Conservation (phyloP, 2,888 invertebrate genomes). For the Platynereis dumerilii region DNA sequence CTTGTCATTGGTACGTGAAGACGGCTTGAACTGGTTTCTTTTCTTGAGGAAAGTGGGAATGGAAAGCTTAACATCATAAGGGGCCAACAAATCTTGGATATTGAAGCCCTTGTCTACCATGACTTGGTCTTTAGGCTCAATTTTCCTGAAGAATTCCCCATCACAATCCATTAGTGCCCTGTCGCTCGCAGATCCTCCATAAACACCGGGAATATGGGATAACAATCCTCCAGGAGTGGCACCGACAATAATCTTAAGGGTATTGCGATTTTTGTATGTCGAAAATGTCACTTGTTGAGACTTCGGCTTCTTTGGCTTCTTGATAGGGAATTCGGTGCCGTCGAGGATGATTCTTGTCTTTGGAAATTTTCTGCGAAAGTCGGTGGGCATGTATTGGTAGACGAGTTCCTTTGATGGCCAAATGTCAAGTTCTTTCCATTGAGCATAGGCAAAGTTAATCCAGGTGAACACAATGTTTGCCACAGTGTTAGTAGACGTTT, state of each 20-base stretch:
- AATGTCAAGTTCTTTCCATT: neutral
- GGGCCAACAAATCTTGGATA: no score
- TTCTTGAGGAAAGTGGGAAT: no score
- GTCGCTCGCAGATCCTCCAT: conserved; percentile 10
- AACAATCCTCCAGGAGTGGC: conserved; percentile 8
- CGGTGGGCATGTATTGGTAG: neutral
- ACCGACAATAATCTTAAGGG: conserved; percentile 14
- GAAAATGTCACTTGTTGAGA: conserved; percentile 2
- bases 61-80: no score
- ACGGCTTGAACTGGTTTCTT: no score
- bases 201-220: conserved; percentile 3
- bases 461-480: neutral
- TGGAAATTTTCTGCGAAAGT: neutral
- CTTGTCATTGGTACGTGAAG: no score
- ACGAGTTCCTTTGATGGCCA: neutral
- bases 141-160: no score
- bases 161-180: conserved; percentile 13
- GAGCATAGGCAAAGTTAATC: neutral
- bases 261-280: conserved; percentile 16
- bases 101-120: no score
- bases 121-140: no score
- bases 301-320: no score
- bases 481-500: neutral
- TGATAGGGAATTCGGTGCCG: conserved; percentile 9
- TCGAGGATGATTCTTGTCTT: neutral